Conservation (phyloP, 2,113 vertebrate genomes). For the Tachuris rubrigastra region DNA sequence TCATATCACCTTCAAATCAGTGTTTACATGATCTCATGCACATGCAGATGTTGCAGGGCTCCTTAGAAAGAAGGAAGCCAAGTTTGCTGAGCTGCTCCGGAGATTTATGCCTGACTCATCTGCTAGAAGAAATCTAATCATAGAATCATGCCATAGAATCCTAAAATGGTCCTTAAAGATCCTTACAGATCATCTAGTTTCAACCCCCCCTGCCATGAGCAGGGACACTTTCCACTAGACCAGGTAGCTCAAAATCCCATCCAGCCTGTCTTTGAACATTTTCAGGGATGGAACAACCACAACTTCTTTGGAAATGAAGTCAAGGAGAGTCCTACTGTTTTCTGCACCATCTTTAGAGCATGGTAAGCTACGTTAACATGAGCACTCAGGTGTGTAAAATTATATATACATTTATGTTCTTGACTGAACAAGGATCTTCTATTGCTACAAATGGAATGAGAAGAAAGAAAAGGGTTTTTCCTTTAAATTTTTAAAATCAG, state of each 20-base stretch:
- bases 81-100: not conserved
- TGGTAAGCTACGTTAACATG: not conserved
- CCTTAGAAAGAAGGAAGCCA: not conserved
- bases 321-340: not conserved
- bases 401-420: not conserved
- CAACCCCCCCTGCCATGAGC: accelerated
- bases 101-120: accelerated
- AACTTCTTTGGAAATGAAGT: not conserved
- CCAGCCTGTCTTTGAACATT: not conserved
- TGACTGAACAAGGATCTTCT: not conserved
- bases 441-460: not conserved
- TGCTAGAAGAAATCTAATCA: not conserved
- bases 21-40: not conserved
- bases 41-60: not conserved
- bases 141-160: not conserved
- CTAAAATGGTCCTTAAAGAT: not conserved
- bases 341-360: not conserved
- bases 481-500: not conserved
- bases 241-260: not conserved
- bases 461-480: not conserved
- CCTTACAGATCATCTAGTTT: not conserved
- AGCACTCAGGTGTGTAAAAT: not conserved
- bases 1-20: not conserved
- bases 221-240: not conserved
- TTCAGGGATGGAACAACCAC: not conserved